phyloP scores from a whole-genome alignment of 2,888 invertebrate genomes.

The Chrysina gloriosa region DNA sequence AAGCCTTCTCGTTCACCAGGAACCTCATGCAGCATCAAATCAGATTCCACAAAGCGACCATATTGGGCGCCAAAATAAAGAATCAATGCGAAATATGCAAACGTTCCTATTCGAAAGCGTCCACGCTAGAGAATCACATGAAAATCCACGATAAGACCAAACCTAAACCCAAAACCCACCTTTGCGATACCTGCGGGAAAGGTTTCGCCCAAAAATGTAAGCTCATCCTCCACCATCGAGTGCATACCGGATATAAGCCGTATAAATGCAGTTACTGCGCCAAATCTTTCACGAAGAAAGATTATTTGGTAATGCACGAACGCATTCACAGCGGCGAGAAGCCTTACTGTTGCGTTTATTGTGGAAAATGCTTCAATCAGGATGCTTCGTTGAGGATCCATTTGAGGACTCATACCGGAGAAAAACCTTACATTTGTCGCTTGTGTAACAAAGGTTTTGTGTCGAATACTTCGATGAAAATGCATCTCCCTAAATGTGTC shows the following conservation, averaged over 20 bases:
- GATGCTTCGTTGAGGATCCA: constrained; percentile 50
- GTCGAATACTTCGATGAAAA: constrained; percentile 58
- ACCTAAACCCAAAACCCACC: constrained; percentile 53
- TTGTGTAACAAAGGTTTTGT: constrained; percentile 52
- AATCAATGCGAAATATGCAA: constrained; percentile 58
- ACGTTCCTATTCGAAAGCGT: constrained; percentile 56
- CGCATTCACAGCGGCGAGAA: constrained; percentile 55
- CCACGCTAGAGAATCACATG: constrained; percentile 65
- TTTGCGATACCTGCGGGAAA: constrained; percentile 61
- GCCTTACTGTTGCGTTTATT: constrained; percentile 53
- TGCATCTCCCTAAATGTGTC: constrained; percentile 64
- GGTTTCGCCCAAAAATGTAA: constrained; percentile 50
- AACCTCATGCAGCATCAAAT: constrained; percentile 56
- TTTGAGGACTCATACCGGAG: constrained; percentile 51
- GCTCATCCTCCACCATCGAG: constrained; percentile 53
- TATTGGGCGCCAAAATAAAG: constrained; percentile 63
- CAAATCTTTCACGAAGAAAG: constrained; percentile 53
- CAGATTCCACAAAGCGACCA: constrained; percentile 57
- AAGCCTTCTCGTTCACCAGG: constrained; percentile 60
- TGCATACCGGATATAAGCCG: constrained; percentile 54
- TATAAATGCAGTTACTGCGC: constrained; percentile 54
- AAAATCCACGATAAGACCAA: constrained; percentile 58
- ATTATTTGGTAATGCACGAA: constrained; percentile 53
- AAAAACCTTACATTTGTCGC: constrained; percentile 52
- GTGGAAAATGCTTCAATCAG: constrained; percentile 53